These are phyloP conservation scores for Parazoanthus swiftii DNA, from an alignment of 92 coral and sea anemone genomes.

Conservation along the genomic window DNA sequence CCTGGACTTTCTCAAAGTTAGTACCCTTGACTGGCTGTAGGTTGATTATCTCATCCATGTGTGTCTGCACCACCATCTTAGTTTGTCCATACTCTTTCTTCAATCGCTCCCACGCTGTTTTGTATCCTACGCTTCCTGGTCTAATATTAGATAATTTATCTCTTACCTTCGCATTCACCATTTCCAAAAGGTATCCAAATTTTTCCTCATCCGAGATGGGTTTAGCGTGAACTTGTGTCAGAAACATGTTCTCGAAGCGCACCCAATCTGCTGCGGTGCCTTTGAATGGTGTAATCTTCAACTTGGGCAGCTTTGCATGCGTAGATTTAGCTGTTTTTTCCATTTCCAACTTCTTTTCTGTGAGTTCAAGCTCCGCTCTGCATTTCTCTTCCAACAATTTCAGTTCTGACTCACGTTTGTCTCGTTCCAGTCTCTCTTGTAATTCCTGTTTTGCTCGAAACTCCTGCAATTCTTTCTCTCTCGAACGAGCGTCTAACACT, in stretches of 20 bases:
- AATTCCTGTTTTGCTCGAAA: too few relatives aligned
- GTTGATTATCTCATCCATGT: conserved; percentile 51
- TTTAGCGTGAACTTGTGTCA: background rate
- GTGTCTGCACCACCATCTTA: conserved; percentile 52
- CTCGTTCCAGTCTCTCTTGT: too few relatives aligned
- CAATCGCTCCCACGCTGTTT: conserved; percentile 63
- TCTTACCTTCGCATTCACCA: conserved; percentile 5
- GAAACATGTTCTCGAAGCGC: conserved; percentile 1
- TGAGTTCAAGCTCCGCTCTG: too few relatives aligned
- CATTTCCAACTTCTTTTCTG: too few relatives aligned
- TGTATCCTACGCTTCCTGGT: conserved; percentile 55
- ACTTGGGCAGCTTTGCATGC: too few relatives aligned
- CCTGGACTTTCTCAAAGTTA: conserved; percentile 39
- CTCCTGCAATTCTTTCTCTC: too few relatives aligned
- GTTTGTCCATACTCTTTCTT: conserved; percentile 56
- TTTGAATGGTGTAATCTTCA: too few relatives aligned
- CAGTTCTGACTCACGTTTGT: too few relatives aligned
- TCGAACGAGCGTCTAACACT: too few relatives aligned
- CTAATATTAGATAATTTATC: conserved; percentile 29
- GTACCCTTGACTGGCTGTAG: conserved; percentile 49
- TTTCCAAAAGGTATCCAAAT: background rate
- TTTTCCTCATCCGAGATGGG: conserved; percentile 1
- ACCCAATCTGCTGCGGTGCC: background rate
- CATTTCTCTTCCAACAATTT: too few relatives aligned
- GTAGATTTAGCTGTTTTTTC: too few relatives aligned